Base-by-base conservation (phyloP, 2,797 vertebrate genomes). In the Tokudaia muenninki region DNA sequence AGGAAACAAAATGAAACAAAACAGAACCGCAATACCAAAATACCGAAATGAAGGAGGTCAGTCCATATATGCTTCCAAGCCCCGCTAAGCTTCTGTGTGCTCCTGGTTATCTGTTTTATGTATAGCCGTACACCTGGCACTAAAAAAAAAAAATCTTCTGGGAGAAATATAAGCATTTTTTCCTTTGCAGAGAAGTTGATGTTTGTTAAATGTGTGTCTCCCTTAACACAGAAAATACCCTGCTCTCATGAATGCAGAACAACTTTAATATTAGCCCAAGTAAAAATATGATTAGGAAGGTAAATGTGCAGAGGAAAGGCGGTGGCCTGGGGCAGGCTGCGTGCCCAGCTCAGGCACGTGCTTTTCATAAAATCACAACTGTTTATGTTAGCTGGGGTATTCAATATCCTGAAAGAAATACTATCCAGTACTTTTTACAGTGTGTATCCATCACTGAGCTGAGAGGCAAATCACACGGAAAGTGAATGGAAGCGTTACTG, bases 201-300 rank as follows among this genome's bases (percentile, higher is more conserved):
- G 47, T 86, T 67, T 93, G 44, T 87, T 91, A 88, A 94, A 55
- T 86, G 47, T 86, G 61, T 65, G 57, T 55, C 83, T 26, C 34
- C 24, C 65, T 61, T 83, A 74, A 92, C 94, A 95, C 50, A 81
- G 21, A n/a, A 95, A 97, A 72, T 47, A 52, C 10, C 81, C 26
- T n/a, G 81, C 63, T 92, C 52, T 70, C 19, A 59, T 75, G 92
- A 96, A 92, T 87, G 37, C 61, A 81, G 81, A 89, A 41, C 57
- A 75, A 96, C 91, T 91, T 92, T 79, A 87, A 91, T 74, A 93
- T 92, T 90, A 92, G 63, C 61, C 50, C 86, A 59, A 86, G 86
- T 31, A 67, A 90, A 96, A 97, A 72, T 91, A 95, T 55, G 91
- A 92, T 97, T 92, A 88, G 87, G 90, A 94, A 95, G 92, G 87